Percentiles rank a stretch among this genome's conserved stretches.
These are phyloP conservation scores for Clostera curtula DNA, from an alignment of 2,888 invertebrate species.

Conservation along the genomic window DNA sequence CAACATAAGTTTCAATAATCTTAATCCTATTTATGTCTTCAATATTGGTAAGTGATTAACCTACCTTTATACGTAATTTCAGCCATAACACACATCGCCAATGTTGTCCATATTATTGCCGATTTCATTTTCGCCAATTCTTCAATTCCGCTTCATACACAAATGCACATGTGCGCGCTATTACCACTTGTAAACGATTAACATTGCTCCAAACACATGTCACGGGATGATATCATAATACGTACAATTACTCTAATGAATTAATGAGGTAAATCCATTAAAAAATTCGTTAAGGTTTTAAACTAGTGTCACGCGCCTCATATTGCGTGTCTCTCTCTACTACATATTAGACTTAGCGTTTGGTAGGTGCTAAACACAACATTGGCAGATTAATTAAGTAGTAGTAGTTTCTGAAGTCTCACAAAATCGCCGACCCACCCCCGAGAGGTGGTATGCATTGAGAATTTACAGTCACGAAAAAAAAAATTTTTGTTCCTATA, in stretches of 20 bases:
- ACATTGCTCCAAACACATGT: constrained; percentile 30
- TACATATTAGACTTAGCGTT: too few species aligned
- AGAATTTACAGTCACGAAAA: too few species aligned
- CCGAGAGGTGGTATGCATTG: too few species aligned
- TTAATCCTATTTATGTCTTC: too few species aligned
- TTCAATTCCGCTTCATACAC: constrained; percentile 16
- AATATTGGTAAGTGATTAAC: constrained; percentile 2
- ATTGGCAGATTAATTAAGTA: too few species aligned
- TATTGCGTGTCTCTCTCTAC: constrained; percentile 37
- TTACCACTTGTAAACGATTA: constrained; percentile 38
- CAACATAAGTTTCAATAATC: too few species aligned
- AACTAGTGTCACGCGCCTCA: constrained; percentile 51
- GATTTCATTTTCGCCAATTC: constrained; percentile 24
- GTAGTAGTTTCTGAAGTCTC: too few species aligned
- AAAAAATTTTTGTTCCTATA: too few species aligned
- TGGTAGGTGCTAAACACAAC: too few species aligned
- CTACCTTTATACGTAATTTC: constrained; percentile 16
- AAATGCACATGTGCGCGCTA: constrained; percentile 39
- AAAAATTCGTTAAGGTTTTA: constrained; percentile 31
- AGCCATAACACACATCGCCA: constrained; percentile 20
- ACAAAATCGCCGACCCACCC: too few species aligned
- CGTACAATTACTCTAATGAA: constrained; percentile 37
- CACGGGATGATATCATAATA: constrained; percentile 50
- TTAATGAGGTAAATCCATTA: constrained; percentile 50
- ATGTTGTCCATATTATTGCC: constrained; percentile 20